phyloP scores from a whole-genome alignment of 2,797 vertebrate genomes.

The Clarias pachynema region DNA sequence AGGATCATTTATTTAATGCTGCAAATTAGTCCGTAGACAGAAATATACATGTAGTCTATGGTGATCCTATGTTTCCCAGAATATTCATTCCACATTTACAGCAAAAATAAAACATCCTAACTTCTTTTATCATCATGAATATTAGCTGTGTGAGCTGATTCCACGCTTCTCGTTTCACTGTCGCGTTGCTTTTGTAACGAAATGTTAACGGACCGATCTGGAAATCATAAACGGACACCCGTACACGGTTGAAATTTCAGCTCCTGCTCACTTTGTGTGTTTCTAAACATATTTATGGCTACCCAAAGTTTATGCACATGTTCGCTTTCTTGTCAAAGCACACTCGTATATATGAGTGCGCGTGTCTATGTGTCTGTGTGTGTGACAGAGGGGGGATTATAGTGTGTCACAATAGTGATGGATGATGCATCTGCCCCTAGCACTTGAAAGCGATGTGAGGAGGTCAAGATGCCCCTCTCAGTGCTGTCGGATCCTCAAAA shows the following conservation, averaged over 20 bases:
- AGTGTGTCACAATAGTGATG: slow-evolving; percentile 71
- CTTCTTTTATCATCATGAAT: neutral
- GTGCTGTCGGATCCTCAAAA: slow-evolving; percentile 63
- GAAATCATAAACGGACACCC: slow-evolving; percentile 5
- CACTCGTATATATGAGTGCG: neutral
- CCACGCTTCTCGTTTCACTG: neutral
- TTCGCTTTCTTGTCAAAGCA: slow-evolving; percentile 25
- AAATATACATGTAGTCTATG: neutral
- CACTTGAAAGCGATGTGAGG: slow-evolving; percentile 62
- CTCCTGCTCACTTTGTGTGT: slow-evolving; percentile 14
- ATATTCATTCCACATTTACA: slow-evolving; percentile 7
- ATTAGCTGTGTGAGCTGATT: slow-evolving; percentile 4
- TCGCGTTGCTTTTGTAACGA: neutral
- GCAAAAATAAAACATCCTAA: neutral
- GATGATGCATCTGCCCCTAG: slow-evolving; percentile 68
- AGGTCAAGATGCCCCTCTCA: slow-evolving; percentile 64
- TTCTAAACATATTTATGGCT: slow-evolving; percentile 23
- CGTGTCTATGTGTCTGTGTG: slow-evolving; percentile 6
- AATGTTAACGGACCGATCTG: neutral
- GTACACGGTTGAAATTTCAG: slow-evolving; percentile 18
- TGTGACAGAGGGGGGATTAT: slow-evolving; percentile 65
- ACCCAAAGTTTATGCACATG: slow-evolving; percentile 17
- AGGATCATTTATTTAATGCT: slow-evolving; percentile 16
- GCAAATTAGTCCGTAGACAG: slow-evolving; percentile 29
- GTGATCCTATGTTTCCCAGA: slow-evolving; percentile 6